Evolutionary conservation across 2,888 invertebrate genomes (phyloP).

Genomic region (Campoplex nolae): DNA sequence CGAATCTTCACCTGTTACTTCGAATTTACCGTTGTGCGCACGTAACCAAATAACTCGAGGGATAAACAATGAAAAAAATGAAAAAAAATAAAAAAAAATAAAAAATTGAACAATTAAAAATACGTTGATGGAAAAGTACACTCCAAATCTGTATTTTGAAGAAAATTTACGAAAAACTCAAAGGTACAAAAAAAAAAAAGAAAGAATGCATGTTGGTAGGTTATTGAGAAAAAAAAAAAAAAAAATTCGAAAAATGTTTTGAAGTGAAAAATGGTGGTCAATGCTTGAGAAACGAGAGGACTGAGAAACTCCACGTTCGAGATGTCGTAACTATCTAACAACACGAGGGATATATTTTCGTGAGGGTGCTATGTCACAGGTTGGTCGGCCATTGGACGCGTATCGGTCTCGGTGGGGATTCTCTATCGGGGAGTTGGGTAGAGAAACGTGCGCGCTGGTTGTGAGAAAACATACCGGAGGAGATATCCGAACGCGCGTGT

Average conservation of each 20-base stretch:
- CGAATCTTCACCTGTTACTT: neutral
- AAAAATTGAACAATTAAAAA: neutral
- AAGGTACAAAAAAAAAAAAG: too few relatives aligned
- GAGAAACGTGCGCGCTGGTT: slow-evolving; percentile 13
- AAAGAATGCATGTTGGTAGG: neutral
- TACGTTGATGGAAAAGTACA: neutral
- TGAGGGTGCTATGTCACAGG: slow-evolving; percentile 44
- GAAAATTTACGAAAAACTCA: neutral
- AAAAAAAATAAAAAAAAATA: neutral
- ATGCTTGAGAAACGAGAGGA: neutral
- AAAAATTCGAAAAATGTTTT: neutral
- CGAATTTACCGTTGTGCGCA: neutral
- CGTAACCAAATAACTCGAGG: neutral
- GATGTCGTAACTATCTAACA: slow-evolving; percentile 15
- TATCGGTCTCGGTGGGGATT: slow-evolving; percentile 38
- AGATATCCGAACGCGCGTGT: neutral
- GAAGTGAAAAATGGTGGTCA: slow-evolving; percentile 7
- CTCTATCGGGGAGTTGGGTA: slow-evolving; percentile 16
- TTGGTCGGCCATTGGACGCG: slow-evolving; percentile 63
- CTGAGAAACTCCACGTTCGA: slow-evolving; percentile 27
- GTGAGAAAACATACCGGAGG: neutral
- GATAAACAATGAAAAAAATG: neutral
- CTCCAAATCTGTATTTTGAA: neutral
- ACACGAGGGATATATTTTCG: slow-evolving; percentile 62
- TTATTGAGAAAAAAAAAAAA: neutral